Base-by-base conservation (phyloP, 2,113 vertebrate genomes). In the Setophaga petechia region DNA sequence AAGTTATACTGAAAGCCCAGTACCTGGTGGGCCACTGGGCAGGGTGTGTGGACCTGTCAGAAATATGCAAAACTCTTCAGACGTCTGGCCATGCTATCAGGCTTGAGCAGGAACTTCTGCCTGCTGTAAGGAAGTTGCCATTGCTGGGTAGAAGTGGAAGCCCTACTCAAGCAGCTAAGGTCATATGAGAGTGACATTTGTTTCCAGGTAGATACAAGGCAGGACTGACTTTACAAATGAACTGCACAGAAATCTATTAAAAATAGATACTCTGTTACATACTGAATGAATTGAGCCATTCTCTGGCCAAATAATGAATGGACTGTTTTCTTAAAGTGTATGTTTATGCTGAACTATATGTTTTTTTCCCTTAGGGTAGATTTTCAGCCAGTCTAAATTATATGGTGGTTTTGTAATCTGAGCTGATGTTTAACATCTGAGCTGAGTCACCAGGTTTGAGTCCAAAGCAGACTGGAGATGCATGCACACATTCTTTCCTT, bases 391-490 rank as follows among this genome's bases (percentile, higher is more conserved):
- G 94, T 95, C 59, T 95, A 96, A 87, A 93, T 93, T 94, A 65
- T 66, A 68, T 72, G 41, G 44, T 91, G 82, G 58, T 80, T 98
- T 96, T 90, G 61, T 91, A 93, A 93, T 94, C 61, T 62, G 66
- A 93, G 93, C 72, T 76, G 93, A 89, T 74, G 82, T 83, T 95
- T 79, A 96, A 69, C 96, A 77, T 96, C 75, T 92, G 91, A 97
- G 75, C 65, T 97, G 94, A 97, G 91, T 96, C 91, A 92, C 85
- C 68, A 79, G 44, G 79, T 90, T 63, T 59, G 35, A 87, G n/a
- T 93, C 65, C 54, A 80, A 75, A 94, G 81, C 63, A 95, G 81
- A 27, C 21, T 67, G 35, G 41, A 59, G 22, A 47, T 54, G 51
- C 59, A 12, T 33, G 27, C 0, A 0, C 20, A 18, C 6, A 11